Base-by-base conservation (phyloP, 2,113 vertebrate genomes). In the Herpailurus yagouaroundi region DNA sequence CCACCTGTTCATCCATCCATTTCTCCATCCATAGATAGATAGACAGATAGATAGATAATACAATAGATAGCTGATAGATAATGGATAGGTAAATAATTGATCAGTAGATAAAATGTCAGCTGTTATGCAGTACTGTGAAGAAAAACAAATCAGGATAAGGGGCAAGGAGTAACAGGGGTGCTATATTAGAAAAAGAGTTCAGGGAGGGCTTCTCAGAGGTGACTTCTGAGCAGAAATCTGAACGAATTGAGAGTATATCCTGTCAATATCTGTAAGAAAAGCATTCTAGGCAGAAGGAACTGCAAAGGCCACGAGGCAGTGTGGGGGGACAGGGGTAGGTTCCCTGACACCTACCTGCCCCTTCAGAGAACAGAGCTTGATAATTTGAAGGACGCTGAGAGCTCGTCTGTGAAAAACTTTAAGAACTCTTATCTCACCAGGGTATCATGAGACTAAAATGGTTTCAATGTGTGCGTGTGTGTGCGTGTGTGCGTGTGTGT, bases 311-410 rank as follows among this genome's bases (percentile, higher is more conserved):
- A 13, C 6, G 19, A 60, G 27, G 19, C 9, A 14, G 12, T 18
- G 41, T 9, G 11, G 25, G 38, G 38, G 13, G 6, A 6, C 13
- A 0, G 45, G 66, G 4, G 5, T 7, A 48, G 38, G 1, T 5
- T 83, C 57, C 0, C 0, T 48, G 82, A 73, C 3, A 25, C 31
- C 33, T 41, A 4, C 3, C 31, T 77, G n/a, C 18, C n/a, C 19
- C 60, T n/a, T 31, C 52, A 29, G 21, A 84, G 21, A 66, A 48
- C 36, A 45, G 10, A 27, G 60, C 45, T 64, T n/a, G 29, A 7
- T 7, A 31, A 31, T 21, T 5, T 74, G 23, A 76, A 29, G 16
- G 23, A 79, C 36, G 36, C 69, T 18, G 11, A 64, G 66, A 41
- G 41, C 18, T 27, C 69, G 63, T 25, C 63, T 41, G 60, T 19